Evolutionary conservation across 92 coral and sea anemone genomes (phyloP).

Genomic region (Siderastrea siderea): DNA sequence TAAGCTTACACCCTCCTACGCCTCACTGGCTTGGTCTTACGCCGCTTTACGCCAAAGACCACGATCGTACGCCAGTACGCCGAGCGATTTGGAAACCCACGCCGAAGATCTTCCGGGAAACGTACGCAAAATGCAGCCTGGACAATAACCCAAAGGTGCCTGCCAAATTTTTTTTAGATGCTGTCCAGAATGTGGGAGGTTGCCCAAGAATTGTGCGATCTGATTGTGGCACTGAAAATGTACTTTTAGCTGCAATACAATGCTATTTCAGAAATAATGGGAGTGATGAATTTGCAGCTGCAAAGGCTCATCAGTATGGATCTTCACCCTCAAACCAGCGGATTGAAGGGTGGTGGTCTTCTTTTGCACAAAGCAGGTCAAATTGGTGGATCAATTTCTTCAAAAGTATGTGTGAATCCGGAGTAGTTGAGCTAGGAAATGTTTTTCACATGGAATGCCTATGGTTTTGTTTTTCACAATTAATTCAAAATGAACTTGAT

Average conservation of each 20-base stretch:
- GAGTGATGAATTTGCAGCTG: slow-evolving; percentile 58
- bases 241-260: slow-evolving; percentile 64
- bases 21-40: too few species aligned
- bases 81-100: too few species aligned
- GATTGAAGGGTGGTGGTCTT: slow-evolving; percentile 73
- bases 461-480: slow-evolving; percentile 57
- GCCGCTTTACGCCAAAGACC: too few species aligned
- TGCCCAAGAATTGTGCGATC: slow-evolving; percentile 63
- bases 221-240: slow-evolving; percentile 77
- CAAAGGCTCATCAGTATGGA: slow-evolving; percentile 76
- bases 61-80: too few species aligned
- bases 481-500: slow-evolving; percentile 76
- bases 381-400: slow-evolving; percentile 72
- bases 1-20: too few species aligned
- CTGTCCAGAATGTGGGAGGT: slow-evolving; percentile 54
- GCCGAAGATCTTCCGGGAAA: too few species aligned
- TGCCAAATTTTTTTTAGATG: slow-evolving; percentile 54
- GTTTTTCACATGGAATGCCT: slow-evolving; percentile 39
- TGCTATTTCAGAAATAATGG: slow-evolving; percentile 46
- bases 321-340: slow-evolving; percentile 68
- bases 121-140: too few species aligned
- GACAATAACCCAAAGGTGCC: slow-evolving; percentile 50
- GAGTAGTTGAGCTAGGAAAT: slow-evolving; percentile 69
- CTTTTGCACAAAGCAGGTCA: slow-evolving; percentile 61
- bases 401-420: slow-evolving; percentile 44